A percentile compares a stretch with the other conserved stretches of the same genome.
Conservation (phyloP, 2,888 invertebrate species). For the Hipparchia semele region DNA sequence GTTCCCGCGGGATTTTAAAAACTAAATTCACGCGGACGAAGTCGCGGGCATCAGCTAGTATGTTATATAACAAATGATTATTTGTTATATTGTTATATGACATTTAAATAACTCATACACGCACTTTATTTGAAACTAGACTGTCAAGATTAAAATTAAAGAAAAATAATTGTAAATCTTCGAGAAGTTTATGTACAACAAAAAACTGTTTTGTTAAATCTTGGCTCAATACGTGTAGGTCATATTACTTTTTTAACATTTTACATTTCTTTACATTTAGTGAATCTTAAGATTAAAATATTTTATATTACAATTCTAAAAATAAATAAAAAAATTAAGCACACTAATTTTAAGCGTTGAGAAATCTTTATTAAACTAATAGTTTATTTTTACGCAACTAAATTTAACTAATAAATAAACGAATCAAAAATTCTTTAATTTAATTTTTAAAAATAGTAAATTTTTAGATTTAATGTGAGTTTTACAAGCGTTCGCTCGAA, state of each 20-base stretch:
- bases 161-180: neutral
- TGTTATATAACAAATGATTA: neutral
- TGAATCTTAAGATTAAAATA: slow-evolving; percentile 12
- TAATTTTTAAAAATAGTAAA: slow-evolving; percentile 23
- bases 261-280: slow-evolving; percentile 6
- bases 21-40: too few species aligned
- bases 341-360: slow-evolving; percentile 40
- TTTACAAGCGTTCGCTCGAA: neutral
- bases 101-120: neutral
- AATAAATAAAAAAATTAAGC: slow-evolving; percentile 39
- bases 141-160: too few species aligned
- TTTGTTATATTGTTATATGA: neutral
- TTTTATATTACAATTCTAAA: slow-evolving; percentile 5
- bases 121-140: too few species aligned
- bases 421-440: slow-evolving; percentile 10
- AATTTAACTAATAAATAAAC: slow-evolving; percentile 53
- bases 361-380: slow-evolving; percentile 31
- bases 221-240: neutral
- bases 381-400: slow-evolving; percentile 27
- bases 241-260: slow-evolving; percentile 2
- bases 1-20: too few species aligned
- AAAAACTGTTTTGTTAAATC: neutral
- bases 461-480: neutral
- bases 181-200: neutral
- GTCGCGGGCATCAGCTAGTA: too few species aligned